Evolutionary conservation across 2,113 vertebrate genomes (phyloP).

Genomic region (Heterotilapia buettikoferi): DNA sequence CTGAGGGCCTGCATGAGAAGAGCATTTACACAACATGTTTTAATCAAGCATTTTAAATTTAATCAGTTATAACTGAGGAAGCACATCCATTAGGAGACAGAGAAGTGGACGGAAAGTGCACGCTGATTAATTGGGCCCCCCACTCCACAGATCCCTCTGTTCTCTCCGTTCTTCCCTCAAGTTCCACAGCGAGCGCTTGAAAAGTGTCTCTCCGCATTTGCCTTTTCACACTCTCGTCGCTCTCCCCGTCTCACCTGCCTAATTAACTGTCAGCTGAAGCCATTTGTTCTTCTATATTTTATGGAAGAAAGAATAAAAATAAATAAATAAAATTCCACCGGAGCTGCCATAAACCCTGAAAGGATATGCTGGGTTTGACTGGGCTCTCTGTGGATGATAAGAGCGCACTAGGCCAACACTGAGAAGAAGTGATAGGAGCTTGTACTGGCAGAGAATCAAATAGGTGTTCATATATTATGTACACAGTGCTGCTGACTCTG

Average conservation of each 20-base stretch:
- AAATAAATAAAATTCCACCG: neutral
- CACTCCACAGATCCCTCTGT: neutral
- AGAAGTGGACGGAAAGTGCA: neutral
- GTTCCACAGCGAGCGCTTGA: neutral
- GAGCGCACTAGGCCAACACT: neutral
- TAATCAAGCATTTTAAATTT: slow-evolving; percentile 24
- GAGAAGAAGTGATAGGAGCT: neutral
- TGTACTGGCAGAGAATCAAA: slow-evolving; percentile 16
- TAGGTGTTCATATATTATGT: slow-evolving; percentile 11
- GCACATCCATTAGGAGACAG: slow-evolving; percentile 14
- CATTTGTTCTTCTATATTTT: slow-evolving; percentile 40
- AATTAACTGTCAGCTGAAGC: slow-evolving; percentile 48
- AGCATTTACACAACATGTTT: slow-evolving; percentile 20
- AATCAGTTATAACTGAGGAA: slow-evolving; percentile 29
- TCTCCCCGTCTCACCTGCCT: slow-evolving; percentile 15
- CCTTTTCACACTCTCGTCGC: neutral
- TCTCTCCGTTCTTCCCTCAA: neutral
- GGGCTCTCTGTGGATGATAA: neutral
- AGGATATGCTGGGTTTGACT: neutral
- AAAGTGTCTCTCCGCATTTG: slow-evolving; percentile 6
- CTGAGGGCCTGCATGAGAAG: neutral
- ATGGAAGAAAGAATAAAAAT: neutral
- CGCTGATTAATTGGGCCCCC: slow-evolving; percentile 24
- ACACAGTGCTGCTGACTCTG: slow-evolving; percentile 10
- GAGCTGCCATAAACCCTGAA: neutral